Base-by-base conservation (phyloP, 2,888 invertebrate species). In the Pristionchus japonicus region DNA sequence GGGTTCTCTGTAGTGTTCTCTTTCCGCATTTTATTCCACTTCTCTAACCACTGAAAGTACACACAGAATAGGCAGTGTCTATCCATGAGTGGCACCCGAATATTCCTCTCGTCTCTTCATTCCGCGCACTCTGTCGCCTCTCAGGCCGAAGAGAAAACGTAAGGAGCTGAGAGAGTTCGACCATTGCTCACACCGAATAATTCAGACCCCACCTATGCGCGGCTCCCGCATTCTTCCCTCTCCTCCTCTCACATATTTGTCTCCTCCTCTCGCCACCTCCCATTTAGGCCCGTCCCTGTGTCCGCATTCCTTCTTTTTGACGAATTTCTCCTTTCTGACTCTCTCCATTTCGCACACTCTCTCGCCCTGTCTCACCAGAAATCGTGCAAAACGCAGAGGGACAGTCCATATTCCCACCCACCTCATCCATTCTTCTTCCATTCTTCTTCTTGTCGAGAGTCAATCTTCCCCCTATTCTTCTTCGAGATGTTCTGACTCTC, bases 161-260 rank as follows among this genome's bases (percentile, higher is more conserved):
- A n/a, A n/a, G n/a, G n/a, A n/a, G n/a, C n/a, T n/a, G n/a, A n/a
- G n/a, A n/a, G n/a, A n/a, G n/a, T n/a, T n/a, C n/a, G n/a, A n/a
- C n/a, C n/a, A n/a, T n/a, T n/a, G n/a, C n/a, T n/a, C n/a, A n/a
- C n/a, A n/a, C n/a, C n/a, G n/a, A n/a, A 70, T 70, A 70, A 70
- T 70, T 70, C 70, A 70, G 70, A 70, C 20, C 70, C 70, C 37
- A 9, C 70, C 70, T 43, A 20, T 20, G 17, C 70, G 37, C 34
- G 9, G 4, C 37, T 37, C 37, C 4, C 70, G 40, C 67, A 70
- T 70, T 70, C 67, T 70, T 70, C 20, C 17, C n/a, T n/a, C 67
- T 67, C 67, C 67, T 31, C 7, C 67, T 67, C 31, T 70, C 49
- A n/a, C 80, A 47, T 80, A 47, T 80, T 80, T 80, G 43, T 49